These are phyloP conservation scores for Aphidoletes aphidimyza DNA, from an alignment of 2,888 invertebrate genomes.

Conservation along the genomic window DNA sequence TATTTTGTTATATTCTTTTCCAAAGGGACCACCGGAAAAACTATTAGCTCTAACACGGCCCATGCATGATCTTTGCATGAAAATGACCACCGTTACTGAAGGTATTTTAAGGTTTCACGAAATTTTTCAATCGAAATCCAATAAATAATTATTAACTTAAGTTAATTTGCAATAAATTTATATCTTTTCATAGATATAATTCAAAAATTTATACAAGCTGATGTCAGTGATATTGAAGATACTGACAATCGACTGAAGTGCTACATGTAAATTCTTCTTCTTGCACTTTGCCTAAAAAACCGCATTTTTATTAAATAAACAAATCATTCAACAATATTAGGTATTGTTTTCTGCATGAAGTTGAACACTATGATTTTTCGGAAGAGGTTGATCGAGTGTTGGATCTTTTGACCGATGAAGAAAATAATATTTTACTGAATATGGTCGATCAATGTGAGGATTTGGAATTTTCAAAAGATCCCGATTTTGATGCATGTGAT, in stretches of 20 bases:
- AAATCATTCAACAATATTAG: background rate
- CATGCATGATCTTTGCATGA: slow-evolving; percentile 60
- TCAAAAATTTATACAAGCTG: slow-evolving; percentile 62
- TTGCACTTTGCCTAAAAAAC: background rate
- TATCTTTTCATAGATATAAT: slow-evolving; percentile 59
- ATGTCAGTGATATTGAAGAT: slow-evolving; percentile 61
- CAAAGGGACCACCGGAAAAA: slow-evolving; percentile 61
- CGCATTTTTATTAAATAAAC: background rate
- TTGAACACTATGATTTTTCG: background rate
- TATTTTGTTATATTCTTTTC: background rate
- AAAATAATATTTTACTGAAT: slow-evolving; percentile 59
- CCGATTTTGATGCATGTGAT: slow-evolving; percentile 61
- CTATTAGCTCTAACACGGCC: slow-evolving; percentile 59
- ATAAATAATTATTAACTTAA: too few species aligned
- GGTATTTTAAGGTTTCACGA: slow-evolving; percentile 57
- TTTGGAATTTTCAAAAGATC: slow-evolving; percentile 56
- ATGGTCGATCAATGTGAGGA: slow-evolving; percentile 61
- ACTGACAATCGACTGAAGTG: slow-evolving; percentile 62
- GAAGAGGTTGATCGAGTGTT: background rate
- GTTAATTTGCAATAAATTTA: background rate
- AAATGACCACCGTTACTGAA: slow-evolving; percentile 60
- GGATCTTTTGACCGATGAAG: background rate
- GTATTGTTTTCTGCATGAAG: slow-evolving; percentile 22
- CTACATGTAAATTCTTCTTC: slow-evolving; percentile 61
- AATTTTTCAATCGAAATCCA: background rate